Evolutionary conservation across 2,888 invertebrate genomes (phyloP), one percentile per base, ranked within the genome.

Genomic region (Drosophila incognita): DNA sequence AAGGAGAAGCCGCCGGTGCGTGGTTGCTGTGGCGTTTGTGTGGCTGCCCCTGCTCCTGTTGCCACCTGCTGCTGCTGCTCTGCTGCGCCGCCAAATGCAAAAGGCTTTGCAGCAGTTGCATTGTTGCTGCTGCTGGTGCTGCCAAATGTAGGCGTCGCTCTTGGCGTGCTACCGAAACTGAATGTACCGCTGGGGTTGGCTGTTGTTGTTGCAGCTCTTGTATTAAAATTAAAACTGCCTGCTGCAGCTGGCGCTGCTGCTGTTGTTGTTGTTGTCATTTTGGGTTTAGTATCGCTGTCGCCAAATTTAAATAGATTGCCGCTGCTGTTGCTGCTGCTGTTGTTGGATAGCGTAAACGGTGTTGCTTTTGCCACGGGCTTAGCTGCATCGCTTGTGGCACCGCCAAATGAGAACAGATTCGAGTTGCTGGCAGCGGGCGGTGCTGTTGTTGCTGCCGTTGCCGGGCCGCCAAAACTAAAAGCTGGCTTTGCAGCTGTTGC

Each of bases 1-100:
- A 77, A 81, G 8, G 81, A 74, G 40, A 83, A 83, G 1, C 87
- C 84, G 6, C 89, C 83, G n/a, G 53, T 21, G 57, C 31, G 35
- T 36, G 29, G 51, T 27, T 60, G 36, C n/a, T 52, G 69, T 42
- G 38, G 35, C 11, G 48, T 10, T n/a, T 42, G 49, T 35, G 51
- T 15, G 38, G 31, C 40, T 13, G 40, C 4, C 33, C 66, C 42
- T n/a, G 49, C 10, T 40, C 67, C 4, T 54, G 63, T 33, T 18
- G 64, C 4, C 8, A 54, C 10, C 46, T 46, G 46, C 11, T 31
- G 62, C 10, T 62, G 76, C n/a, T 68, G 74, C 8, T 68, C 57
- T 65, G 71, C 4, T 51, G 72, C 53, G 18, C 62, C 63, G 5
- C 82, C 82, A 72, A 82, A 83, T 31, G 63, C 24, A 35, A 83